Conservation (phyloP, 64 coral and sea anemone genomes). For the Pachyseris speciosa region DNA sequence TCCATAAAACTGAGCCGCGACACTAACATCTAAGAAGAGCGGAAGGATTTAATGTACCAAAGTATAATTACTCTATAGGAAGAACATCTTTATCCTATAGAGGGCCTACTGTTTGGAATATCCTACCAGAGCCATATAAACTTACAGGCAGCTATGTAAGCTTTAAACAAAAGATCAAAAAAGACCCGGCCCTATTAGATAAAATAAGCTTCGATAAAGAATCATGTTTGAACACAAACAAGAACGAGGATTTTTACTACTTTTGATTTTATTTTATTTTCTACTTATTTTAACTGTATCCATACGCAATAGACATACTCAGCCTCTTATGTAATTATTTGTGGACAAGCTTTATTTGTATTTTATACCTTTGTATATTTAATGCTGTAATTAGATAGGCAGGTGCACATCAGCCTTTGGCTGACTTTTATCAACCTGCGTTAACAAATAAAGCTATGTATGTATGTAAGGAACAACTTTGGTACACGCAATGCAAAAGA, state of each 20-base stretch:
- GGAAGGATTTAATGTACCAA: neutral
- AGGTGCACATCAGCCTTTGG: neutral
- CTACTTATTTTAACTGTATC: too few relatives aligned
- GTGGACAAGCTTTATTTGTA: slow-evolving; percentile 7
- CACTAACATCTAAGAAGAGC: neutral
- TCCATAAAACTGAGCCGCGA: slow-evolving; percentile 25
- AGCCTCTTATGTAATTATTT: slow-evolving; percentile 6
- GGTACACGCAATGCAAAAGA: too few relatives aligned
- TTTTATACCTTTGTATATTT: neutral
- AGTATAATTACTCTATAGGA: too few relatives aligned
- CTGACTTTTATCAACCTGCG: neutral
- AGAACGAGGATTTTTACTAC: too few relatives aligned
- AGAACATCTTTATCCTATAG: too few relatives aligned
- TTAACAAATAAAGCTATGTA: neutral
- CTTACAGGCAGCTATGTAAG: neutral
- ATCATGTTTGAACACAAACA: slow-evolving; percentile 33
- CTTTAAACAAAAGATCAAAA: slow-evolving; percentile 36
- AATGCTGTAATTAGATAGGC: too few relatives aligned
- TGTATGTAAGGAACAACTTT: too few relatives aligned
- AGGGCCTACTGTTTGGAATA: slow-evolving; percentile 25
- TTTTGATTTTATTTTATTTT: too few relatives aligned
- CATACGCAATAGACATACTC: too few relatives aligned
- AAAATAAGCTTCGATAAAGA: slow-evolving; percentile 39
- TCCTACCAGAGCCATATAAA: slow-evolving; percentile 44
- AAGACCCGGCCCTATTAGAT: neutral